phyloP scores from a whole-genome alignment of 2,888 invertebrate species.

The Limnephilus auricula region DNA sequence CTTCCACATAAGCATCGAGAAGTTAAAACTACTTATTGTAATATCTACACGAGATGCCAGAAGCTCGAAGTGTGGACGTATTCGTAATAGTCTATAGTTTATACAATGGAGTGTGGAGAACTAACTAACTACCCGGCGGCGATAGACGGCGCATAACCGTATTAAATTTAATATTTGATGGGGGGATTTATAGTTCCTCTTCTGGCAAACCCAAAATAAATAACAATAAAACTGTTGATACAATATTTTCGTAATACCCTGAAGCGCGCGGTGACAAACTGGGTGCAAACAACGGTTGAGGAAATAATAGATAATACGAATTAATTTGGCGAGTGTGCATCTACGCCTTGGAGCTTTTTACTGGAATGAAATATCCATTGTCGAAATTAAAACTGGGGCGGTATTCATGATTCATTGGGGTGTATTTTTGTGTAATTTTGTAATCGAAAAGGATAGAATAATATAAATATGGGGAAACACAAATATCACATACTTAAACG shows the following conservation, averaged over 20 bases:
- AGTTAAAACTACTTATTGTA: not conserved
- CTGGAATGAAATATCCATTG: not conserved
- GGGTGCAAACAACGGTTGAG: constrained; percentile 12
- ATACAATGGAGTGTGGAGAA: constrained; percentile 46
- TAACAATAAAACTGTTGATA: constrained; percentile 65
- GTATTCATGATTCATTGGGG: not conserved
- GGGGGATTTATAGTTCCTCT: constrained; percentile 32
- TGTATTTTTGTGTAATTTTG: no score
- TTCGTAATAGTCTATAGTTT: constrained; percentile 45
- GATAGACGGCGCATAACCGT: constrained; percentile 59
- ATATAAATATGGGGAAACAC: no score
- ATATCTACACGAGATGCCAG: not conserved
- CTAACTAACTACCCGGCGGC: constrained; percentile 46
- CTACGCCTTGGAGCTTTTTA: not conserved
- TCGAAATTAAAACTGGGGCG: not conserved
- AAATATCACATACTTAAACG: no score
- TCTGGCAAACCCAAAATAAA: constrained; percentile 59
- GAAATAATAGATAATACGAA: no score
- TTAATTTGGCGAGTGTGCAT: not conserved
- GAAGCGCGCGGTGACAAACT: constrained; percentile 7
- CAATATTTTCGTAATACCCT: constrained; percentile 61
- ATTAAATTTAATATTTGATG: constrained; percentile 62
- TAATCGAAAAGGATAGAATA: no score
- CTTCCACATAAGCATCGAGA: not conserved
- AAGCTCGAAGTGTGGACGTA: not conserved